Evolutionary conservation across 2,797 vertebrate species (phyloP).

Genomic region (Apogon talboti): DNA sequence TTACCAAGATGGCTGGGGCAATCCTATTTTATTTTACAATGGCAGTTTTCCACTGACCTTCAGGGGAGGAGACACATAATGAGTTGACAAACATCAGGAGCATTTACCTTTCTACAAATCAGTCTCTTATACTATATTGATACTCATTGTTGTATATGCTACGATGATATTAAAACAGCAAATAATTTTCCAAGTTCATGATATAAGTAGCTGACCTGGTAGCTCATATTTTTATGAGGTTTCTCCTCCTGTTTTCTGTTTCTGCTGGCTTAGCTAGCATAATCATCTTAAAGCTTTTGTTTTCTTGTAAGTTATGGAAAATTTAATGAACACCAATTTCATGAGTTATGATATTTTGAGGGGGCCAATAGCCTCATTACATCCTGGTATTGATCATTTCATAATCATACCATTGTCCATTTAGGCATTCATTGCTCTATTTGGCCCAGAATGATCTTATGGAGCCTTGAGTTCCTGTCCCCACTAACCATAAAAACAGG

Average conservation of each 20-base stretch:
- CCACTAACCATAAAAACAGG: constrained; percentile 9
- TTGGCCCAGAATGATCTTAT: constrained; percentile 22
- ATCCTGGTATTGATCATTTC: constrained; percentile 10
- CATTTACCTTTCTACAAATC: neutral
- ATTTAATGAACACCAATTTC: constrained; percentile 7
- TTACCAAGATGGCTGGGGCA: neutral
- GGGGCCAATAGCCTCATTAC: neutral
- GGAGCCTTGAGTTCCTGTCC: constrained; percentile 31
- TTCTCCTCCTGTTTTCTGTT: no score
- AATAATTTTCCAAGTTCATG: no score
- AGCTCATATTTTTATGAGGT: no score
- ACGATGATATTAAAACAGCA: no score
- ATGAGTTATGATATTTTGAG: constrained; percentile 20
- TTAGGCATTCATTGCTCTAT: constrained; percentile 24
- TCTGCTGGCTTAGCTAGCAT: no score
- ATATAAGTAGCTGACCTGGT: no score
- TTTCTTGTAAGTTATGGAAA: constrained; percentile 9
- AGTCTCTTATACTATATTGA: neutral
- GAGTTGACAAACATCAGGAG: neutral
- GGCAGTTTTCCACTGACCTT: constrained; percentile 3
- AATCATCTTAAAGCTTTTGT: neutral
- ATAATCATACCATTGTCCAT: constrained; percentile 20
- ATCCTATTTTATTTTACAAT: neutral
- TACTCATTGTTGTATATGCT: neutral
- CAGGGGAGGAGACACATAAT: constrained; percentile 8